A percentile compares a stretch with the other conserved stretches of the same genome.
These are phyloP conservation scores for Lepas anatifera DNA, from an alignment of 2,888 invertebrate species.

Conservation along the genomic window DNA sequence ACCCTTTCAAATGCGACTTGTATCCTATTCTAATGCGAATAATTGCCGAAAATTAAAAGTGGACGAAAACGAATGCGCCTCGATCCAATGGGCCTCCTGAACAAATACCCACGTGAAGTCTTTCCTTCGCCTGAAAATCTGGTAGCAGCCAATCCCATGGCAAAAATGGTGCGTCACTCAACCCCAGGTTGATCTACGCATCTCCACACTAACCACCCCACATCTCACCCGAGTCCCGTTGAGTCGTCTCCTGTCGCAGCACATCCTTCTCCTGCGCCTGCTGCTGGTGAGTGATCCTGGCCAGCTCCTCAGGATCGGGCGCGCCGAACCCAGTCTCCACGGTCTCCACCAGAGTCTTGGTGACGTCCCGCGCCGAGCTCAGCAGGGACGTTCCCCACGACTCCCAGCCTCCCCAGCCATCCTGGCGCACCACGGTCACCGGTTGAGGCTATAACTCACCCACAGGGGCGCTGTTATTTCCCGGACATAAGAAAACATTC, in stretches of 20 bases:
- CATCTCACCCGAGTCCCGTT: neutral
- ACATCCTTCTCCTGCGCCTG: neutral
- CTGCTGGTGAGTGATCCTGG: constrained; percentile 34
- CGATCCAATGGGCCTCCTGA: too few relatives aligned
- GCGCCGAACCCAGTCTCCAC: constrained; percentile 67
- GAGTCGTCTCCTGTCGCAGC: neutral
- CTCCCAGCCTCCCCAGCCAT: constrained; percentile 6
- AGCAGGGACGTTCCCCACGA: neutral
- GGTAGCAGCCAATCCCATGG: too few relatives aligned
- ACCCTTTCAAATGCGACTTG: too few relatives aligned
- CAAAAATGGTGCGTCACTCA: too few relatives aligned
- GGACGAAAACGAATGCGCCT: too few relatives aligned
- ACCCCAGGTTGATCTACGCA: neutral
- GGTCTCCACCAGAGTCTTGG: constrained; percentile 45
- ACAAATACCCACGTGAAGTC: too few relatives aligned
- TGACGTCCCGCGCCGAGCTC: neutral
- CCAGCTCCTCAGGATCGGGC: constrained; percentile 68
- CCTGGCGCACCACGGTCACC: neutral
- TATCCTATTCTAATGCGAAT: too few relatives aligned
- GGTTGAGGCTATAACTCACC: too few relatives aligned
- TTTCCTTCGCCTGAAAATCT: too few relatives aligned
- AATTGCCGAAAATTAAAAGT: too few relatives aligned
- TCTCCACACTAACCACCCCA: neutral
- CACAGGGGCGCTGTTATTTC: too few relatives aligned
- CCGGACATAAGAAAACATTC: too few relatives aligned